Evolutionary conservation across 2,888 invertebrate genomes (phyloP), one percentile per base, ranked within the genome.

Genomic region (Ormyrus thymus): DNA sequence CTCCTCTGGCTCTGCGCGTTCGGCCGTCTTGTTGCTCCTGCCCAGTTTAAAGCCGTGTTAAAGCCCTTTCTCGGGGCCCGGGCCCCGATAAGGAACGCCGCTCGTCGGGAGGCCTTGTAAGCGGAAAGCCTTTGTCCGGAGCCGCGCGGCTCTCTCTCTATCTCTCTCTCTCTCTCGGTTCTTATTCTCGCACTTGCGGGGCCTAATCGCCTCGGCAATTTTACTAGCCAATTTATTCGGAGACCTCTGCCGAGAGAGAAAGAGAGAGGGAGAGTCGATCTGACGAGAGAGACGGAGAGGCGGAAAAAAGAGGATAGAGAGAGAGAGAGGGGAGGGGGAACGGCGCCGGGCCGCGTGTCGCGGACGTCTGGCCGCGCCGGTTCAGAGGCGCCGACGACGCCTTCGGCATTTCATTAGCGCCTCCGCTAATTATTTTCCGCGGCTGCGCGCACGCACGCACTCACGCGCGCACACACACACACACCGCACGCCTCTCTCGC

Each of bases 371-470:
- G 85, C 86, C 51, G 59, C n/a, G 45, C 64, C 29, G 61, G 89
- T 89, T 89, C 89, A 89, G 86, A 90, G 87, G 87, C 88, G 89
- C 89, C 89, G 89, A 88, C 88, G 86, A 87, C 88, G 87, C 87
- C 87, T 86, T 88, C 86, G 89, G 89, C 89, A 89, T 90, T 90
- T 89, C 90, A 89, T 90, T 90, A 90, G 89, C 90, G 89, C 90
- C 89, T 90, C 85, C 85, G 86, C 89, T 90, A 89, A 90, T 90
- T 90, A 90, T 89, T 89, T 86, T 86, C 85, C 86, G 87, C 86
- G 11, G 9, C 29, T 46, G 3, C 46, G 43, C 56, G 65, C 9
- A 50, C 15, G 10, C 55, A n/a, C 7, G 55, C 9, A 68, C 45
- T 13, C 43, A 53, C 13, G 50, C 51, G 15, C 48, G 1, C 29